Conservation (phyloP, 92 coral and sea anemone genomes). For the Porites lobata region DNA sequence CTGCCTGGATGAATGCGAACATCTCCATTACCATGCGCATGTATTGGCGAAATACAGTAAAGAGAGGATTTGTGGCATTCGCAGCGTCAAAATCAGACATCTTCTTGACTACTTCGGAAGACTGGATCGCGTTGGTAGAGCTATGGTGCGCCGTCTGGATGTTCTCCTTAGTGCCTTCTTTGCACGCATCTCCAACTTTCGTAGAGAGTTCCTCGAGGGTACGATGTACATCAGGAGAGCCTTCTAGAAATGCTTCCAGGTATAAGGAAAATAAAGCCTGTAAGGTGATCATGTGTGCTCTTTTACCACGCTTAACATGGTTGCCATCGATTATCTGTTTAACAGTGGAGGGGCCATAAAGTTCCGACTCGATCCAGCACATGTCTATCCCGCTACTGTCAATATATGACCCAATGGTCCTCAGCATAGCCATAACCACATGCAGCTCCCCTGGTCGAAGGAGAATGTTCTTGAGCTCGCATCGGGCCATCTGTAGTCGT, state of each 20-base stretch:
- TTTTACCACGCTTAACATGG: constrained; percentile 60
- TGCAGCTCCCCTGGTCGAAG: constrained; percentile 64
- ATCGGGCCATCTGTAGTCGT: constrained; percentile 48
- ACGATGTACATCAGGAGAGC: too few relatives aligned
- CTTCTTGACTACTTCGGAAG: constrained; percentile 27
- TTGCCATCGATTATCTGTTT: constrained; percentile 65
- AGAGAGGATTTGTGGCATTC: constrained; percentile 41
- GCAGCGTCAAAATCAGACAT: constrained; percentile 50
- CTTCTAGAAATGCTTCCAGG: not conserved
- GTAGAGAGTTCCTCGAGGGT: too few relatives aligned
- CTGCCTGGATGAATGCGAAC: constrained; percentile 10
- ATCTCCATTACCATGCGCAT: constrained; percentile 61
- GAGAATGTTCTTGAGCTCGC: constrained; percentile 36
- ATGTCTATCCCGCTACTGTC: constrained; percentile 51
- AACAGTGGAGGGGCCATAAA: constrained; percentile 49
- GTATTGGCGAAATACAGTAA: constrained; percentile 57
- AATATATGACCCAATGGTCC: constrained; percentile 48
- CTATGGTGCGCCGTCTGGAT: constrained; percentile 19
- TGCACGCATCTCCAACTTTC: too few relatives aligned
- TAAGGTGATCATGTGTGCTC: constrained; percentile 48
- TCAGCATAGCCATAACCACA: constrained; percentile 56
- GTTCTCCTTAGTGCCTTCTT: constrained; percentile 9
- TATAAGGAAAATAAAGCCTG: constrained; percentile 44
- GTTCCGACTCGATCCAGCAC: constrained; percentile 58
- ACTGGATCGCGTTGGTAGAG: constrained; percentile 38